Evolutionary conservation across 92 coral and sea anemone genomes (phyloP).

Genomic region (Epizoanthus illoricatus): DNA sequence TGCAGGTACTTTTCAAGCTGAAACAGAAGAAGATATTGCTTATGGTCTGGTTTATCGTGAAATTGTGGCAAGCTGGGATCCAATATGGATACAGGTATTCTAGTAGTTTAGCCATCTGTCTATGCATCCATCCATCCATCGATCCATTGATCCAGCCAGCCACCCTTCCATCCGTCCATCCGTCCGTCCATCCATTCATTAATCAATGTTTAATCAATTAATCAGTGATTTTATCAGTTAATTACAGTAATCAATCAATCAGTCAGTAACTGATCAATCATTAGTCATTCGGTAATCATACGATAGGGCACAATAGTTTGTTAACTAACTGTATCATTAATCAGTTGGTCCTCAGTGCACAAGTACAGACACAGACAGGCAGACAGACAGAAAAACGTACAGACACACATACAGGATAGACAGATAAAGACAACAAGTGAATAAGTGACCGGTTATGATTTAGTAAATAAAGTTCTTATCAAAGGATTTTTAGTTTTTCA

Average conservation of each 20-base stretch:
- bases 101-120: background rate
- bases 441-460: background rate
- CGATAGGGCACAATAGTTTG: background rate
- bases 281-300: background rate
- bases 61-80: slow-evolving; percentile 41
- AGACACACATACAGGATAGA: background rate
- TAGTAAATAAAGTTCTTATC: background rate
- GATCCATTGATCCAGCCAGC: background rate
- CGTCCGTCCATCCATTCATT: background rate
- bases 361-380: too few species aligned
- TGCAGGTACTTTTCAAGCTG: slow-evolving; percentile 43
- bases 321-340: background rate
- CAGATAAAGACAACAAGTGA: background rate
- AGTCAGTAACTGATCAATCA: background rate
- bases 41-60: slow-evolving; percentile 47
- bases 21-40: slow-evolving; percentile 35
- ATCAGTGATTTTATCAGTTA: background rate
- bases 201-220: background rate
- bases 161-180: background rate
- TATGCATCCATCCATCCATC: background rate
- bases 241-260: background rate
- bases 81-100: slow-evolving; percentile 47
- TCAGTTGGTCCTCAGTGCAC: background rate
- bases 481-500: background rate
- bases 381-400: too few species aligned